phyloP scores from a whole-genome alignment of 2,888 invertebrate genomes.

The Bembecia ichneumoniformis region DNA sequence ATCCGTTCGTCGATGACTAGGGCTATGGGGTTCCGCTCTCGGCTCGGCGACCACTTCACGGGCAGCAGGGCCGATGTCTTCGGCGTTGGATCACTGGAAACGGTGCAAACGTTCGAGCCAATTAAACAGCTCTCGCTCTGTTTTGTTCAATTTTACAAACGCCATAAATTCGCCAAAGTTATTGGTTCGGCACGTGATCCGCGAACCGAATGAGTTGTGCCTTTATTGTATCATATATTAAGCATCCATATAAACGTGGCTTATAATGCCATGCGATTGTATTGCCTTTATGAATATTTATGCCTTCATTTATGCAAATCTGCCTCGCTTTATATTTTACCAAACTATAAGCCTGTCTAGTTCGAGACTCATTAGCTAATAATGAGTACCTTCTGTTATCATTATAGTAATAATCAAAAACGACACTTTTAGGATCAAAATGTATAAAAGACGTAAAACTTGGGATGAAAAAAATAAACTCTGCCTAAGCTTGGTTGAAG shows the following conservation, averaged over 20 bases:
- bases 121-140: slow-evolving; percentile 1
- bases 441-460: too few species aligned
- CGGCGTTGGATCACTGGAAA: slow-evolving; percentile 57
- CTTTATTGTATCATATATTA: not conserved
- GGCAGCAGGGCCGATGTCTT: slow-evolving; percentile 31
- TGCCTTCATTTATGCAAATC: not conserved
- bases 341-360: too few species aligned
- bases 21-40: slow-evolving; percentile 40
- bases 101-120: too few species aligned
- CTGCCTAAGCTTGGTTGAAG: too few species aligned
- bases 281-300: not conserved
- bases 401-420: too few species aligned
- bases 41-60: slow-evolving; percentile 48
- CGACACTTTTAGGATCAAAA: too few species aligned
- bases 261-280: not conserved
- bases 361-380: too few species aligned
- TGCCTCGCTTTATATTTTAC: too few species aligned
- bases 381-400: too few species aligned
- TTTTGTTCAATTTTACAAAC: slow-evolving; percentile 11
- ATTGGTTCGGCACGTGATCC: slow-evolving; percentile 8
- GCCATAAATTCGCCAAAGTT: slow-evolving; percentile 10
- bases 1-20: slow-evolving; percentile 42
- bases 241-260: not conserved
- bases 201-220: slow-evolving; percentile 6
- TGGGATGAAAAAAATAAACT: too few species aligned